Conservation (phyloP, 2,113 vertebrate species). For the Ranitomeya imitator region DNA sequence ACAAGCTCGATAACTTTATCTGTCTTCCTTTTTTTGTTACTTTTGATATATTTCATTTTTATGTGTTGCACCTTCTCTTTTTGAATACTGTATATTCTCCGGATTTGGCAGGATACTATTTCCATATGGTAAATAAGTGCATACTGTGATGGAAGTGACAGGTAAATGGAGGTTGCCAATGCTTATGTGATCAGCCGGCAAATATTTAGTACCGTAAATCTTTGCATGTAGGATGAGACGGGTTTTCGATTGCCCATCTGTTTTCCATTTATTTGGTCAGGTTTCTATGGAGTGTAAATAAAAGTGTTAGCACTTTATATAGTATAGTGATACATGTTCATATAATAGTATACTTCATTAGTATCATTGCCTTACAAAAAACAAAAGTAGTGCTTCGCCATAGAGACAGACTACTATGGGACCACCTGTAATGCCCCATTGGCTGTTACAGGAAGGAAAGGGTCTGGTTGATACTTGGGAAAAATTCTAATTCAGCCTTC, state of each 20-base stretch:
- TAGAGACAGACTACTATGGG: neutral
- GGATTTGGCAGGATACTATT: slow-evolving; percentile 11
- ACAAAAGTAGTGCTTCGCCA: neutral
- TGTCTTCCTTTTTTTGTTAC: neutral
- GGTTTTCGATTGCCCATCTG: neutral
- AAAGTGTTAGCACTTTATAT: neutral
- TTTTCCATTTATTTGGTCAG: neutral
- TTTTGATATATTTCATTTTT: neutral
- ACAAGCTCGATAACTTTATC: neutral
- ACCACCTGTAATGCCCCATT: too few relatives aligned
- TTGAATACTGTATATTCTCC: neutral
- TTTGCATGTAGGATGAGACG: neutral
- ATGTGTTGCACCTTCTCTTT: neutral
- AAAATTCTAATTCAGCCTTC: too few relatives aligned
- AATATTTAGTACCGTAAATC: neutral
- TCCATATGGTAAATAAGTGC: slow-evolving; percentile 17
- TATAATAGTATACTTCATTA: neutral
- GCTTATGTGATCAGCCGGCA: neutral
- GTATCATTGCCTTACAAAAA: neutral
- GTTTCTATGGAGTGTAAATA: neutral
- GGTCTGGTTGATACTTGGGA: too few relatives aligned
- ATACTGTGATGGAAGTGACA: slow-evolving; percentile 42
- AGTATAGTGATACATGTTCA: neutral
- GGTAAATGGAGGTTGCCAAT: neutral
- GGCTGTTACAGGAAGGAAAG: too few relatives aligned